Conservation (phyloP, 2,888 invertebrate genomes). For the Tenthredo scrophulariae region DNA sequence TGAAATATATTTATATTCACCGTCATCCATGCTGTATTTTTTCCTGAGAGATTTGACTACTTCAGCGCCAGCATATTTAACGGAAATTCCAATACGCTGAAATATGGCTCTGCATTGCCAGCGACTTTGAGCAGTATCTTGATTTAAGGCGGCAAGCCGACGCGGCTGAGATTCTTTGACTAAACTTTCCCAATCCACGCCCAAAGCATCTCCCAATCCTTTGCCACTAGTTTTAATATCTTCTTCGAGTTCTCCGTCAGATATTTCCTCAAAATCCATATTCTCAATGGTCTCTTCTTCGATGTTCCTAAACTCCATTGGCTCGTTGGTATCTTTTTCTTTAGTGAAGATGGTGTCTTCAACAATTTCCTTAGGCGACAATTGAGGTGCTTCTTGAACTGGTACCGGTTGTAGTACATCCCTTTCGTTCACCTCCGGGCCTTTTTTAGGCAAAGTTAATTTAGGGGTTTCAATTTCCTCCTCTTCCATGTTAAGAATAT, state of each 20-base stretch:
- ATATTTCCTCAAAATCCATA: conserved; percentile 94
- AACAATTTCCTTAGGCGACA: conserved; percentile 67
- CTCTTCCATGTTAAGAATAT: conserved; percentile 90
- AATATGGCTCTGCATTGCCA: conserved; percentile 91
- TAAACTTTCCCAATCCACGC: conserved; percentile 96
- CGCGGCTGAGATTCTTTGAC: conserved; percentile 87
- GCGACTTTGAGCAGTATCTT: conserved; percentile 85
- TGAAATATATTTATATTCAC: conserved; percentile 54
- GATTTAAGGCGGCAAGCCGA: conserved; percentile 68
- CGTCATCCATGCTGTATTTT: conserved; percentile 67
- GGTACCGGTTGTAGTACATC: conserved; percentile 64
- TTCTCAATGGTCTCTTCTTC: conserved; percentile 87
- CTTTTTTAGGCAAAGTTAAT: conserved; percentile 65
- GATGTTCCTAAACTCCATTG: conserved; percentile 74
- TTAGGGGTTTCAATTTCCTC: conserved; percentile 65
- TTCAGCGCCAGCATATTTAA: conserved; percentile 87
- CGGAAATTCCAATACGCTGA: conserved; percentile 89
- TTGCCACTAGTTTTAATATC: conserved; percentile 83
- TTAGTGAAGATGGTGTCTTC: conserved; percentile 70
- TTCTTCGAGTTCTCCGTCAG: conserved; percentile 93
- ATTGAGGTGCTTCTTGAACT: conserved; percentile 70
- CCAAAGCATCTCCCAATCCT: conserved; percentile 93
- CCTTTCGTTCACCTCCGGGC: conserved; percentile 61
- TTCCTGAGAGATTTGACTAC: conserved; percentile 78
- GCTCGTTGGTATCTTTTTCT: conserved; percentile 69